Base-by-base conservation (phyloP, 2,113 vertebrate genomes). In the Chiloscyllium plagiosum region DNA sequence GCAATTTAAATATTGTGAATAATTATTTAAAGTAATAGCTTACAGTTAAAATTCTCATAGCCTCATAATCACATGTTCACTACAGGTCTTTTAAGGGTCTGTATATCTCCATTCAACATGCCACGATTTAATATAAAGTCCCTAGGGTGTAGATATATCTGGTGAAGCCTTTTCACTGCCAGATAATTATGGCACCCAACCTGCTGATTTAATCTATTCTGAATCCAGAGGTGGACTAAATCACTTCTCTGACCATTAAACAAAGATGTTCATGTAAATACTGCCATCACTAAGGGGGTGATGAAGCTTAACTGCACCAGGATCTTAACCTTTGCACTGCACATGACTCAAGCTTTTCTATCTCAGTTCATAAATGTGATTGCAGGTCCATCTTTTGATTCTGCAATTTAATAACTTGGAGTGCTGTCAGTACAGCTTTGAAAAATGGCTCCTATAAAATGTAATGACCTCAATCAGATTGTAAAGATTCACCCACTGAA, bases 401-500 rank as follows among this genome's bases (percentile, higher is more conserved):
- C 98, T 97, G 97, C 98, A 98, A 98, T 98, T 99, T 99, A 99
- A 99, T 99, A 99, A 99, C 98, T 98, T 98, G 98, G 97, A 98
- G 98, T 98, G 98, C 99, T 99, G 99, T 99, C 99, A 98, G 98
- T 98, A 98, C 97, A 97, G 98, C 98, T 98, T 98, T 99, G 98
- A 99, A 98, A 99, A 99, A 99, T 98, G 97, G 98, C 98, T 98
- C 98, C 99, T 98, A 99, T 99, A 99, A 99, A 99, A 98, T 98
- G 98, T 98, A 99, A 99, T 98, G 98, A 98, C 98, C 98, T 98
- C 98, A 98, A 99, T 99, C 98, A 99, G 98, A 98, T 97, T 97
- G 98, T 97, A 98, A 98, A 98, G 98, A 98, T 98, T 98, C 97
- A 97, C 97, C 97, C 97, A 97, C 97, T 96, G 98, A 98, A 97